Evolutionary conservation across 2,888 invertebrate genomes (phyloP).

Genomic region (Theodoxus fluviatilis): DNA sequence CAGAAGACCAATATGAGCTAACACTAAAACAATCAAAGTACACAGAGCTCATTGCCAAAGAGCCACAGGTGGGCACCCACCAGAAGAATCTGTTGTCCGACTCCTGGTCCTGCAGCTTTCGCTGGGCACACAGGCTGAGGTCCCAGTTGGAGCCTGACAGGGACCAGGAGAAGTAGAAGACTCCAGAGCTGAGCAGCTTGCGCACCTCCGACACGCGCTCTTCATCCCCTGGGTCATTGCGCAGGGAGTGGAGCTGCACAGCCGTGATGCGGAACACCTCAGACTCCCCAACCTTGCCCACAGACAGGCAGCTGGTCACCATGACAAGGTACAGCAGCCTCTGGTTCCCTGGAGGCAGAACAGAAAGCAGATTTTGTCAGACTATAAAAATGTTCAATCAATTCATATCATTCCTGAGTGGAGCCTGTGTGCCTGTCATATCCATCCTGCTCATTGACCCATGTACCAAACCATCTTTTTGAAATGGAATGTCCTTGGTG

Average conservation of each 20-base stretch:
- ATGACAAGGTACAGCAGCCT: constrained; percentile 82
- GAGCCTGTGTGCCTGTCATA: too few relatives aligned
- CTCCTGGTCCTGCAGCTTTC: constrained; percentile 78
- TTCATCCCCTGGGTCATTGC: constrained; percentile 62
- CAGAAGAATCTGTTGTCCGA: constrained; percentile 98
- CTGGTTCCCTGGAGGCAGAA: constrained; percentile 48
- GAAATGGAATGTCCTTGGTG: too few relatives aligned
- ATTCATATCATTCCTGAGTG: too few relatives aligned
- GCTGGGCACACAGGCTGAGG: constrained; percentile 92
- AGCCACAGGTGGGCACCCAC: constrained; percentile 67
- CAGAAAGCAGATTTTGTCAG: too few relatives aligned
- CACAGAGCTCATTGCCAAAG: neutral
- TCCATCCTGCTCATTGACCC: too few relatives aligned
- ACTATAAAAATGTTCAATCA: too few relatives aligned
- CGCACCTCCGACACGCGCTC: constrained; percentile 69
- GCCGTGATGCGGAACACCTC: constrained; percentile 95
- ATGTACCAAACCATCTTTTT: too few relatives aligned
- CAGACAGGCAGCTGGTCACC: constrained; percentile 93
- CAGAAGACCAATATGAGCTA: neutral
- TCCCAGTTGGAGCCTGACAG: constrained; percentile 75
- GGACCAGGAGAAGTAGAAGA: constrained; percentile 95
- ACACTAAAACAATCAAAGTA: neutral
- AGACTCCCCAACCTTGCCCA: constrained; percentile 92
- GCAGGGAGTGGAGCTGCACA: constrained; percentile 85
- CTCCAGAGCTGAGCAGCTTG: constrained; percentile 95